Evolutionary conservation across 2,113 vertebrate species (phyloP).

Genomic region (Physeter macrocephalus): DNA sequence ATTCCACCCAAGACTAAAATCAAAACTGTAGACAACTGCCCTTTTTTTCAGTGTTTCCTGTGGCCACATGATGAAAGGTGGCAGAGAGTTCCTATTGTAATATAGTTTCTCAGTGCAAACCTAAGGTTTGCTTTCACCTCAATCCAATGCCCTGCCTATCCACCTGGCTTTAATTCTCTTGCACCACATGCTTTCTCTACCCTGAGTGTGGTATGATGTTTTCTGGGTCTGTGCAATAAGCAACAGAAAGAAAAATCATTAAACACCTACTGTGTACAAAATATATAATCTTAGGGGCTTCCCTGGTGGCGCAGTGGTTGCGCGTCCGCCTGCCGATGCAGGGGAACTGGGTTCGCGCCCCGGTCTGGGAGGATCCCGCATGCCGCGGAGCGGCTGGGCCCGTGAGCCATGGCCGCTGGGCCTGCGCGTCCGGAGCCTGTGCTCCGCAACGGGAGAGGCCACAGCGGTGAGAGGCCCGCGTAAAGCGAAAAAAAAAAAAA

Average conservation of each 20-base stretch:
- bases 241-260: not conserved
- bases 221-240: not conserved
- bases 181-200: not conserved
- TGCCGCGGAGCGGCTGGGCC: no score
- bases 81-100: not conserved
- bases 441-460: no score
- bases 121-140: not conserved
- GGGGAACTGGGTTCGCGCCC: no score
- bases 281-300: not conserved
- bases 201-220: not conserved
- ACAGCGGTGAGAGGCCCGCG: no score
- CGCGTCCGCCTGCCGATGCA: no score
- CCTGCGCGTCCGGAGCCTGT: no score
- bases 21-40: not conserved
- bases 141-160: not conserved
- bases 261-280: not conserved
- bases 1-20: not conserved
- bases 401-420: no score
- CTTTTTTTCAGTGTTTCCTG: not conserved
- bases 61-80: not conserved
- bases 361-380: no score
- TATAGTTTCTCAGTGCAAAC: not conserved
- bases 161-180: not conserved
- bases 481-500: no score
- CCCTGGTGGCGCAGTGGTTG: no score